Evolutionary conservation across 2,888 invertebrate species (phyloP), one percentile per base, ranked within the genome.

Genomic region (Alsophila aescularia): DNA sequence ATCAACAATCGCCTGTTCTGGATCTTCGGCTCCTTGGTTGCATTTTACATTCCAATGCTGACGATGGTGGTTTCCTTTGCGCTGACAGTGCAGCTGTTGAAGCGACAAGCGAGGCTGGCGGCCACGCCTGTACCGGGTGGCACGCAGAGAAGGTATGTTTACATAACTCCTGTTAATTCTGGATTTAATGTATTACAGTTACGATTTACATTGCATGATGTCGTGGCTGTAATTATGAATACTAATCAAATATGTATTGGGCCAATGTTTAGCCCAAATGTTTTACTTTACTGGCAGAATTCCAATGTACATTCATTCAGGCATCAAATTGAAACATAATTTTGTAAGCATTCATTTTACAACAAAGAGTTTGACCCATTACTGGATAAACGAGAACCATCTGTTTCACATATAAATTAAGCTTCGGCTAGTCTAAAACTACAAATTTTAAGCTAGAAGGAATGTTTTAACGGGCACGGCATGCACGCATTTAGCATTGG

Each of bases 21-120:
- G 93, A 95, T 98, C 47, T 97, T 97, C 82, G 98, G 98, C 14
- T 98, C 98, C 0, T 89, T 98, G 76, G 95, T 97, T 52, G 97
- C 98, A 27, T 99, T 99, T 90, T 98, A 98, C 92, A 96, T 98
- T 65, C 98, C 98, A 4, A 97, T 98, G 95, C 92, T 97, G 66
- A 96, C 97, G 69, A 98, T 99, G 98, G 96, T 98, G 59, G 94
- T 97, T 52, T 97, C 98, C 0, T 98, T 98, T 79, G 95, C 96
- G 0, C 92, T 98, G 56, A 98, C 98, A 0, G 97, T 98, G 21
- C 95, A 96, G 66, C 90, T 98, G 66, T 91, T 98, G 67, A 94
- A 96, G 69, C 93, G 95, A 60, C 96, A 96, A 73, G 96, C 96
- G 0, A 92, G 94, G 60, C 93, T 96, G 68, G 95, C 95, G 0